Evolutionary conservation across 2,888 invertebrate species (phyloP), one percentile per base, ranked within the genome.

Genomic region (Harpalus rufipes): DNA sequence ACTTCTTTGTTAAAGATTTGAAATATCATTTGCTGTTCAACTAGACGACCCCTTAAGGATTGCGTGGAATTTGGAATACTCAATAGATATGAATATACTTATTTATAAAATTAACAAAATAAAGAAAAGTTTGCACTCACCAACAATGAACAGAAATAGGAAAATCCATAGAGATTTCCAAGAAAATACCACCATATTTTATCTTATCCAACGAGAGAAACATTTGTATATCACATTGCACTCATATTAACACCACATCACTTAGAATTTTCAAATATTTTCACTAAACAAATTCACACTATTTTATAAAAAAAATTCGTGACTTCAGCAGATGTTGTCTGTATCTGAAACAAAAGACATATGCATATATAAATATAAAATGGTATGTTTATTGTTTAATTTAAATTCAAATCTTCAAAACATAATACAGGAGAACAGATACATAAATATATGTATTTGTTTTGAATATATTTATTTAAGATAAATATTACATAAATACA

Each of bases 81-180:
- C n/a, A n/a, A n/a, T n/a, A n/a, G n/a, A n/a, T n/a, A n/a, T n/a
- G n/a, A n/a, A n/a, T n/a, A n/a, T n/a, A n/a, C n/a, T n/a, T n/a
- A n/a, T n/a, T n/a, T n/a, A n/a, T n/a, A n/a, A n/a, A n/a, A n/a
- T n/a, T n/a, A n/a, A n/a, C n/a, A n/a, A n/a, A n/a, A n/a, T n/a
- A n/a, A n/a, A n/a, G n/a, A n/a, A n/a, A n/a, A n/a, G 21, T 21
- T 21, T 1, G 21, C 5, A 63, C 80, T 81, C 63, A 81, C 80
- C 63, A 32, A 81, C 14, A 63, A 81, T 12, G 16, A 59, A 61
- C n/a, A 63, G 12, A 41, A 81, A 44, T 39, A 63, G 14, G 63
- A 81, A 81, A 61, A 81, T 81, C 80, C 80, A 81, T 61, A 81
- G 61, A 7, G 80, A 32, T 41, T 81, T 81, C 80, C 80, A 81